Evolutionary conservation across 2,113 vertebrate species (phyloP).

Genomic region (Nycticorax nycticorax): DNA sequence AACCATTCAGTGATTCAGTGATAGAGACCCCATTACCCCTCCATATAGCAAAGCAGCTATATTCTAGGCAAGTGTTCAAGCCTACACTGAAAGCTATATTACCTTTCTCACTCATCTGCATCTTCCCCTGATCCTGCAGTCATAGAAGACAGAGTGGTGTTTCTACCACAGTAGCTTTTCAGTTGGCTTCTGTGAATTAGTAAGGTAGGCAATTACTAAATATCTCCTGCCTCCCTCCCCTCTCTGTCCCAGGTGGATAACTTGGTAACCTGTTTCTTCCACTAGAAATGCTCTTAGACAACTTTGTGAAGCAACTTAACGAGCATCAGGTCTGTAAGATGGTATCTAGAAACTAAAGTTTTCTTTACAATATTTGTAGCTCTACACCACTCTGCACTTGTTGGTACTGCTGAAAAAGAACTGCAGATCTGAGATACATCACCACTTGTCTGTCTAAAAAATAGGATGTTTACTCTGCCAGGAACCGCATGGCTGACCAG

Average conservation of each 20-base stretch:
- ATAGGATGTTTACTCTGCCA: slow-evolving; percentile 13
- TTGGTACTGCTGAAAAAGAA: neutral
- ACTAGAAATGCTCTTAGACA: neutral
- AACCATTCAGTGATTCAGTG: neutral
- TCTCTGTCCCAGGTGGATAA: neutral
- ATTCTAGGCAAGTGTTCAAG: neutral
- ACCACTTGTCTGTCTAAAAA: neutral
- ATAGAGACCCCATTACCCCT: neutral
- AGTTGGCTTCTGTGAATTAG: neutral
- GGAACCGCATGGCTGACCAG: neutral
- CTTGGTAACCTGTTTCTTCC: neutral
- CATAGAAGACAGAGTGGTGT: neutral
- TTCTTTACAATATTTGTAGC: neutral
- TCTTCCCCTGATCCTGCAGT: neutral
- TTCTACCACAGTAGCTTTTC: neutral
- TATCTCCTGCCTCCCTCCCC: neutral
- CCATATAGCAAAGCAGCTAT: neutral
- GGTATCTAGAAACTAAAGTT: neutral
- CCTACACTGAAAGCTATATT: neutral
- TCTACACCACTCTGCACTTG: accelerated
- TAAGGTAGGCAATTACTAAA: neutral
- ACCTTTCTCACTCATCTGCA: neutral
- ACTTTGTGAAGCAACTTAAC: neutral
- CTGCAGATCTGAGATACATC: neutral
- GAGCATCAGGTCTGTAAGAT: neutral